Evolutionary conservation across 2,888 invertebrate genomes (phyloP).

Genomic region (Drosophila peninsularis): DNA sequence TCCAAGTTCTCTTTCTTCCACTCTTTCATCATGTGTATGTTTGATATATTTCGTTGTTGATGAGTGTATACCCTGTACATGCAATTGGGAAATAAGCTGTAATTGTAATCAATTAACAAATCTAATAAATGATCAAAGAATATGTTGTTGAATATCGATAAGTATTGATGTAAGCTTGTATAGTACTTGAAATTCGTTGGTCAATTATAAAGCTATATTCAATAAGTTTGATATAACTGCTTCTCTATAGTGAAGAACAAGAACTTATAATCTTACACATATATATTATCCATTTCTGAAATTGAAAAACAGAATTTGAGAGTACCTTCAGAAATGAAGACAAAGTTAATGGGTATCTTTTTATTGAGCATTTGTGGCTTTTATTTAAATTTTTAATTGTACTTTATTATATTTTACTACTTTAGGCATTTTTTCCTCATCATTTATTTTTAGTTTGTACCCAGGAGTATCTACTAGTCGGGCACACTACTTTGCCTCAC

Average conservation of each 20-base stretch:
- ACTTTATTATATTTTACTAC: too few species aligned
- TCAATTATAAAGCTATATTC: neutral
- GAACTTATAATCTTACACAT: neutral
- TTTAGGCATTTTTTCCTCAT: too few species aligned
- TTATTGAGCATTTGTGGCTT: too few species aligned
- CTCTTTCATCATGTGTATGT: conserved; percentile 66
- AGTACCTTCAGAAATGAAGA: too few species aligned
- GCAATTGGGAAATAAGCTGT: neutral
- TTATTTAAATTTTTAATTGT: too few species aligned
- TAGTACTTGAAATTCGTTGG: too few species aligned
- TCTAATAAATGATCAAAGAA: neutral
- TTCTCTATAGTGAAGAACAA: neutral
- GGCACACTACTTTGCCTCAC: neutral
- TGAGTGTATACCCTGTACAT: conserved; percentile 1
- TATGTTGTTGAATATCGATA: neutral
- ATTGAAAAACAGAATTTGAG: too few species aligned
- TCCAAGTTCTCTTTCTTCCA: conserved; percentile 7
- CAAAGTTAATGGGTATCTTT: too few species aligned
- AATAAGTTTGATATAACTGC: neutral
- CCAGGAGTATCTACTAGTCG: neutral
- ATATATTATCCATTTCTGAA: too few species aligned
- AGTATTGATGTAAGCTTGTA: neutral
- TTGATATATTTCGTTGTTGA: conserved; percentile 1
- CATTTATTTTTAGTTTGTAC: too few species aligned
- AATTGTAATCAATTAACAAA: neutral